phyloP scores from a whole-genome alignment of 2,797 vertebrate genomes.

The Notolepis coatsorum region DNA sequence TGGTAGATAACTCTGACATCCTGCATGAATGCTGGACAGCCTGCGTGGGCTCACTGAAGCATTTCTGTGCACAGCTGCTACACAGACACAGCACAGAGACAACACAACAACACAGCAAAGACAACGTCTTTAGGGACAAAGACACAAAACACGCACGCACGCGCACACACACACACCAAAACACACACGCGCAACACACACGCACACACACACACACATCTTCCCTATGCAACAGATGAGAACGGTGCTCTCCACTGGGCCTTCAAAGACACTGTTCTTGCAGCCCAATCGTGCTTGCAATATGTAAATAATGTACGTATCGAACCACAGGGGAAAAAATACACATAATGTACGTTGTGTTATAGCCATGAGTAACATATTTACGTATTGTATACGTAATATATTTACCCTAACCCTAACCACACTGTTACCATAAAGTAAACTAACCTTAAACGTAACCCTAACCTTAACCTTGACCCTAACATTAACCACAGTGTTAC shows the following conservation, averaged over 20 bases:
- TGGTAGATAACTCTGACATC: constrained; percentile 99
- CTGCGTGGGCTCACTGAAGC: constrained; percentile 99
- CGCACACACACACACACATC: constrained; percentile 47
- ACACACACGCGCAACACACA: constrained; percentile 1
- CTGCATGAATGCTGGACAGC: constrained; percentile 99
- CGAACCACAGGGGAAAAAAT: too few species aligned
- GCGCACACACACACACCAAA: constrained; percentile 13
- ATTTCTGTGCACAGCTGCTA: constrained; percentile 99
- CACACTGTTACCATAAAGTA: too few species aligned
- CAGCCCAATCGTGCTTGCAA: too few species aligned
- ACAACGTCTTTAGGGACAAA: constrained; percentile 76
- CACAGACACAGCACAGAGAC: constrained; percentile 96
- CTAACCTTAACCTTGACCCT: too few species aligned
- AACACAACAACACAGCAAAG: constrained; percentile 83
- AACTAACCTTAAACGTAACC: too few species aligned
- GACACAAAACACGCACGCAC: constrained; percentile 34
- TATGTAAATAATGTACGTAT: too few species aligned
- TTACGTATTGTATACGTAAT: too few species aligned
- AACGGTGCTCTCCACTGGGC: constrained; percentile 55
- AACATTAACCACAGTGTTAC: too few species aligned
- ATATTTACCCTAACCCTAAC: too few species aligned
- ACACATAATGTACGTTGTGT: too few species aligned
- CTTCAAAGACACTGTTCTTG: constrained; percentile 42
- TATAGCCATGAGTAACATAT: too few species aligned
- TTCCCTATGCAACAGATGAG: constrained; percentile 47